These are phyloP conservation scores for Drosophila aff. DNA, from an alignment of 1,140 invertebrate species.

Conservation along the genomic window DNA sequence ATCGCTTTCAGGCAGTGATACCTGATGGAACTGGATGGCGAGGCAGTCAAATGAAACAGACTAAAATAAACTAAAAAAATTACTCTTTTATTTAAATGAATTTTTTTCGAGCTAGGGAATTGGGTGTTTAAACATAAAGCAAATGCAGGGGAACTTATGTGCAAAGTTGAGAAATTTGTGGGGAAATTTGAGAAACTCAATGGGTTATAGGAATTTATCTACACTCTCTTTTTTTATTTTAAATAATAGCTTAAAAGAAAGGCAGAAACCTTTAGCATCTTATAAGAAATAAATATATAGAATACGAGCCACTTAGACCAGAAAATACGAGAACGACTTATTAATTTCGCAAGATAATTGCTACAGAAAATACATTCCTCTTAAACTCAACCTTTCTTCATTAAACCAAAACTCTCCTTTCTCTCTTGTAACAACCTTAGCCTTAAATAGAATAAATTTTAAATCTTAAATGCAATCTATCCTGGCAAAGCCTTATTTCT, in stretches of 20 bases:
- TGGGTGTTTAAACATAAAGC: neutral
- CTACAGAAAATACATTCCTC: neutral
- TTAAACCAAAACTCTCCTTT: neutral
- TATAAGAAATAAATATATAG: neutral
- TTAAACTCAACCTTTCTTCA: neutral
- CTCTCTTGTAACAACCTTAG: neutral
- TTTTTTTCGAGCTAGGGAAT: neutral
- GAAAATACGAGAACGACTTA: neutral
- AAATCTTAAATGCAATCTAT: constrained; percentile 22
- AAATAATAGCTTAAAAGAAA: no score
- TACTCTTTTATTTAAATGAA: constrained; percentile 1
- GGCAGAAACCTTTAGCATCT: no score
- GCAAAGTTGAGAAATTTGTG: neutral
- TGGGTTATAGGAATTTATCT: neutral
- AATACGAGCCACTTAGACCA: neutral
- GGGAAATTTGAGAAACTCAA: neutral
- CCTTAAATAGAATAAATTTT: constrained; percentile 2
- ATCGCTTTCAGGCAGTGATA: constrained; percentile 11
- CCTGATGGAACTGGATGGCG: neutral
- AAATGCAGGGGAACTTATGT: neutral
- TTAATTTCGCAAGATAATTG: neutral
- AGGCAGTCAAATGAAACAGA: constrained; percentile 1
- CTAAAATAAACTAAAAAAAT: constrained; percentile 9
- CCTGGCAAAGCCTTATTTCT: neutral
- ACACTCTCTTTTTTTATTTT: neutral